Percentiles rank a stretch among this genome's conserved stretches.
phyloP scores from a whole-genome alignment of 2,888 invertebrate species.

The Coecobrya sp. region DNA sequence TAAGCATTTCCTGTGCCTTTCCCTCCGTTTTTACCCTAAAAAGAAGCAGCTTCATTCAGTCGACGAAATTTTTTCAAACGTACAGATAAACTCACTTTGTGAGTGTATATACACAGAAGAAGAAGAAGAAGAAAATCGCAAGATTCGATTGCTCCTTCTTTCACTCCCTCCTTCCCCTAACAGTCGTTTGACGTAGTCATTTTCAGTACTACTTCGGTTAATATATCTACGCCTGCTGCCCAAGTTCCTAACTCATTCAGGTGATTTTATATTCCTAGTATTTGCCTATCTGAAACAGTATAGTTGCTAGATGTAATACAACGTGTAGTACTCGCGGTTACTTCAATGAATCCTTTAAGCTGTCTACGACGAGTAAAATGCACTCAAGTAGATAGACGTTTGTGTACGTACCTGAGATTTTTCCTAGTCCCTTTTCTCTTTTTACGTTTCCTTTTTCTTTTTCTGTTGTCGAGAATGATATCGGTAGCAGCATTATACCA shows the following conservation, averaged over 20 bases:
- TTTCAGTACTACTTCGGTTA: conserved; percentile 52
- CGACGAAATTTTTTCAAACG: conserved; percentile 4
- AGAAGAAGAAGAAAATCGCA: conserved; percentile 1
- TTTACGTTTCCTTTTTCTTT: background rate
- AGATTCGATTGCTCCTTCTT: conserved; percentile 43
- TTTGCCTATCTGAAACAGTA: background rate
- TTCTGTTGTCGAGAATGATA: conserved; percentile 22
- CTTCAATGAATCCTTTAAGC: conserved; percentile 52
- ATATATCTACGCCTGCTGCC: background rate
- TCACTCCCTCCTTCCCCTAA: conserved; percentile 42
- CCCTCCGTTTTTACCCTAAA: background rate
- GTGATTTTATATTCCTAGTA: background rate
- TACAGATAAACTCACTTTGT: conserved; percentile 20
- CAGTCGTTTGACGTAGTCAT: conserved; percentile 49
- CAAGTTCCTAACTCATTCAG: conserved; percentile 25
- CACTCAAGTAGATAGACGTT: conserved; percentile 24
- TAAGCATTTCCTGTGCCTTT: background rate
- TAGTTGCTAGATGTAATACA: background rate
- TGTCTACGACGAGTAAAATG: conserved; percentile 52
- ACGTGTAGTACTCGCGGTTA: conserved; percentile 10
- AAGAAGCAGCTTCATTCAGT: conserved; percentile 6
- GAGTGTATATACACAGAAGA: background rate
- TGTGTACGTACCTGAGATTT: conserved; percentile 35
- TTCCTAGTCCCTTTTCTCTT: background rate
- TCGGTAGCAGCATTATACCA: conserved; percentile 9